phyloP scores from a whole-genome alignment of 1,140 invertebrate species.

The Spodoptera frugiperda region DNA sequence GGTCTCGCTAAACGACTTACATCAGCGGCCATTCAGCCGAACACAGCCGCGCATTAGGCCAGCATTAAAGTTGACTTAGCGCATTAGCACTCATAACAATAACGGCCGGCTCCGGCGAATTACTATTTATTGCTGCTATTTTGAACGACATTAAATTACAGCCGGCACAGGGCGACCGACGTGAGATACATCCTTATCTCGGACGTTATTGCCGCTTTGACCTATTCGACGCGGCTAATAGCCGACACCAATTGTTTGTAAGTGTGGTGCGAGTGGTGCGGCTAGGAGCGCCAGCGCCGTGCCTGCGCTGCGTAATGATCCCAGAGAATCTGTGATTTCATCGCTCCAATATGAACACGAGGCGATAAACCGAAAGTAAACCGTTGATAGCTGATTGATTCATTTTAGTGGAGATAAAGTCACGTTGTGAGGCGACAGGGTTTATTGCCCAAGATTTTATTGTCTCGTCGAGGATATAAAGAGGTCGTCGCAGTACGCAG shows the following conservation, averaged over 20 bases:
- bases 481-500: conserved; percentile 44
- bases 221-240: conserved; percentile 60
- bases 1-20: conserved; percentile 57
- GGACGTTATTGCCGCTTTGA: conserved; percentile 58
- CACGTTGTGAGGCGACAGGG: conserved; percentile 57
- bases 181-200: conserved; percentile 56
- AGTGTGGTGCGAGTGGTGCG: background rate
- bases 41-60: conserved; percentile 59
- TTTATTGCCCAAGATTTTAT: conserved; percentile 72
- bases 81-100: conserved; percentile 69
- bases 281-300: background rate
- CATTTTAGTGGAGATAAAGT: conserved; percentile 71
- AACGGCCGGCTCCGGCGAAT: conserved; percentile 61
- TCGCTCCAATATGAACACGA: conserved; percentile 42
- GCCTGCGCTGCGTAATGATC: conserved; percentile 20
- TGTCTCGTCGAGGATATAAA: conserved; percentile 63
- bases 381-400: conserved; percentile 76
- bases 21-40: conserved; percentile 64
- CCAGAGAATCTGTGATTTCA: conserved; percentile 45
- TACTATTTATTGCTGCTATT: conserved; percentile 67
- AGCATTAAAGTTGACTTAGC: conserved; percentile 66
- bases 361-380: conserved; percentile 62
- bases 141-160: conserved; percentile 65
- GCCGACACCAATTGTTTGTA: conserved; percentile 54
- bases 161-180: conserved; percentile 29